phyloP scores from a whole-genome alignment of 2,113 vertebrate species.

The Scartelaos histophorus region DNA sequence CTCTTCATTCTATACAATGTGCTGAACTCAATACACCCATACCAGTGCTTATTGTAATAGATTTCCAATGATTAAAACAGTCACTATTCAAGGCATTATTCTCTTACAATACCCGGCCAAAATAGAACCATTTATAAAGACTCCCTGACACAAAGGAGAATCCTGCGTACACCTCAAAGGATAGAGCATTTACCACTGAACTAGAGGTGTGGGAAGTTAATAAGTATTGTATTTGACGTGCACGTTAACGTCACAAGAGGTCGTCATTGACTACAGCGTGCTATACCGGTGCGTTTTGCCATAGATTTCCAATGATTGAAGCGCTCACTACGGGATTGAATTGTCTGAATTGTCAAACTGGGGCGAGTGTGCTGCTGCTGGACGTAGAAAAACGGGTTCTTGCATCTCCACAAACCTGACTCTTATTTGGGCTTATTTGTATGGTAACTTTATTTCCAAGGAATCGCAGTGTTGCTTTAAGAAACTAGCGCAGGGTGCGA shows the following conservation, averaged over 20 bases:
- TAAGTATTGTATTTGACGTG: background rate
- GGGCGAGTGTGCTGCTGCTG: background rate
- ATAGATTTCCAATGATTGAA: slow-evolving; percentile 36
- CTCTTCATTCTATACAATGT: slow-evolving; percentile 5
- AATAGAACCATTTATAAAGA: background rate
- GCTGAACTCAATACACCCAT: slow-evolving; percentile 36
- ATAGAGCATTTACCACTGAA: slow-evolving; percentile 2
- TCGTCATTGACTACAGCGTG: slow-evolving; percentile 7
- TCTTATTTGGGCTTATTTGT: no score
- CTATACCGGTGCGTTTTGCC: slow-evolving; percentile 20
- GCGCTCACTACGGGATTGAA: background rate
- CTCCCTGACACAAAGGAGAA: background rate
- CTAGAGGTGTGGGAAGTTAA: background rate
- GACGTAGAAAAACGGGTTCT: no score
- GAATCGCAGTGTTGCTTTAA: no score
- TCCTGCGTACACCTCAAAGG: no score
- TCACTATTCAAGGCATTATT: background rate
- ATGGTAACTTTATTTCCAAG: no score
- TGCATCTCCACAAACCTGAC: no score
- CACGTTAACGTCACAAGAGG: background rate
- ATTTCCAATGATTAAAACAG: slow-evolving; percentile 38
- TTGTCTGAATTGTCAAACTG: background rate
- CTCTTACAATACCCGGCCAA: background rate
- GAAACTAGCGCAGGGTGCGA: no score
- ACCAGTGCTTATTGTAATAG: slow-evolving; percentile 17